Evolutionary conservation across 37 sponge, comb jelly and placozoan genomes (phyloP), one percentile per base, ranked within the genome.

Genomic region (Mnemiopsis leidyi): DNA sequence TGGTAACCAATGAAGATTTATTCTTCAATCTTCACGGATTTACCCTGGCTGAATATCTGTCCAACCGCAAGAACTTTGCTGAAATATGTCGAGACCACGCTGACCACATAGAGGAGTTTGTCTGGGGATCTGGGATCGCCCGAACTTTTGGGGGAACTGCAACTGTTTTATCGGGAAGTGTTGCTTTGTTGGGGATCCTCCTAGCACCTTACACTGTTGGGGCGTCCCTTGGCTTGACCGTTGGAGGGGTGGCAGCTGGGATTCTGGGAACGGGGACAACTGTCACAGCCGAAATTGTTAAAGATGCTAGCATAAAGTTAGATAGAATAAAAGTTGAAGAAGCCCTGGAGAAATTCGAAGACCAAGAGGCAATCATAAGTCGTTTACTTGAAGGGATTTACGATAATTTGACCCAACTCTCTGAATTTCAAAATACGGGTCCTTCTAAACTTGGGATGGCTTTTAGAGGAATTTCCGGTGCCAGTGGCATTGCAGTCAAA

Each of bases 161-260:
- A 3, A 71, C 25, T 2, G 20, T 71, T 29, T 5, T 71, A 18
- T 5, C 73, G 7, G 73, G 73, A 5, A 18, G 25, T 5, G 73
- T 28, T 71, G 73, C 73, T 28, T 5, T 71, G 9, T 23, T 28
- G 5, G 73, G 73, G 20, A 29, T 71, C 3, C 3, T 71, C n/a
- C 20, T 71, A 71, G 73, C 30, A 23, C 73, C 73, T 71, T 69
- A n/a, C 73, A 71, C 73, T 71, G 73, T 25, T 23, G 73, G 21
- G 9, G 73, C 73, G 3, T 71, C 73, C 2, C 3, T 71, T n/a
- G 73, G 29, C 7, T 71, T 71, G 73, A 71, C 73, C 5, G 73
- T 71, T 18, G 73, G 73, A 23, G 73, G 73, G 5, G 30, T 71
- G 25, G 73, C 73, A 71, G 73, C 29, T 23, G 73, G 73, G 20